Percentiles rank a stretch among this genome's conserved stretches.
These are phyloP conservation scores for Microplitis demolitor DNA, from an alignment of 1,140 invertebrate species.

Conservation along the genomic window DNA sequence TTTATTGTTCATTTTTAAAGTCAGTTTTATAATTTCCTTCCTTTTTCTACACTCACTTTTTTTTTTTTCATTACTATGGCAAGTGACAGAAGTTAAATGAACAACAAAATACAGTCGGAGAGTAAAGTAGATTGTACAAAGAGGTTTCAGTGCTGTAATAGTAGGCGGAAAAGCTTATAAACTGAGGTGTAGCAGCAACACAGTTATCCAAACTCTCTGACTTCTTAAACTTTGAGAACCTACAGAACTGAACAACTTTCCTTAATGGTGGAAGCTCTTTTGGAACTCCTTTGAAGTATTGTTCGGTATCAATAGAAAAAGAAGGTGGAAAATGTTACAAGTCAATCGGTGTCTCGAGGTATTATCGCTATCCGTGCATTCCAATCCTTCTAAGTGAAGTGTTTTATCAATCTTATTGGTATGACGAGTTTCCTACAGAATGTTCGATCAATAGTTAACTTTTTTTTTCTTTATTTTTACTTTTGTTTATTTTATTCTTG, in stretches of 20 bases:
- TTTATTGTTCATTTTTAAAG: too few relatives aligned
- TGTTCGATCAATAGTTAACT: not conserved
- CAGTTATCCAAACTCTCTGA: not conserved
- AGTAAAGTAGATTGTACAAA: not conserved
- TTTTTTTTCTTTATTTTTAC: not conserved
- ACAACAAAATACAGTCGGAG: not conserved
- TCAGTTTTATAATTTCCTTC: too few relatives aligned
- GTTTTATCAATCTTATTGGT: constrained; percentile 3
- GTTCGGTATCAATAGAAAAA: not conserved
- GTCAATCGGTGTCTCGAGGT: constrained; percentile 1
- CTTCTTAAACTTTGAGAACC: not conserved
- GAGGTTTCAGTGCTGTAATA: not conserved
- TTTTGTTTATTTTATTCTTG: too few relatives aligned
- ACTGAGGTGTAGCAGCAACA: not conserved
- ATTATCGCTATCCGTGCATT: not conserved
- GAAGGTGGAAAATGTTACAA: not conserved
- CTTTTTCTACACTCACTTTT: not conserved
- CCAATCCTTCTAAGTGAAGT: not conserved
- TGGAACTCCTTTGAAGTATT: constrained; percentile 1
- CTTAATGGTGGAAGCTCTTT: not conserved
- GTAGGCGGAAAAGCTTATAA: not conserved
- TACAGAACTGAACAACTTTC: not conserved
- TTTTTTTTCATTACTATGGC: not conserved
- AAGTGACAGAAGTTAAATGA: not conserved
- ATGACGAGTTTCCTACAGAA: not conserved